Base-by-base conservation (phyloP, 2,888 invertebrate genomes). In the Tineola bisselliella region DNA sequence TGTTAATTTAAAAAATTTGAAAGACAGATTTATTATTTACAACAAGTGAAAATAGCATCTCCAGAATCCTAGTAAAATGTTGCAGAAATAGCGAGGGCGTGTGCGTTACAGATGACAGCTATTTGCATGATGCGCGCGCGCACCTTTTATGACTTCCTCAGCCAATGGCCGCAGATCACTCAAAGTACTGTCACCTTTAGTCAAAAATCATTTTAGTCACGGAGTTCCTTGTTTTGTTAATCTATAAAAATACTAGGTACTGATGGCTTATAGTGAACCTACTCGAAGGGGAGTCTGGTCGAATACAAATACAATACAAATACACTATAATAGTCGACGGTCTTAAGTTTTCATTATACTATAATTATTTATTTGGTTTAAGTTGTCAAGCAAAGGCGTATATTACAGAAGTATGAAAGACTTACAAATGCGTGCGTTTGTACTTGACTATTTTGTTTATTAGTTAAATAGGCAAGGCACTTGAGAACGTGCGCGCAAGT, bases 61-160 rank as follows among this genome's bases (percentile, higher is more conserved):
- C 17, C 48, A 48, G 48, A 48, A 48, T 54, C 54, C 25, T 25
- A 54, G 59, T 43, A 59, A 60, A 44, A 17, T 8, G 48, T 33
- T 33, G 33, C 86, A 84, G 82, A 84, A 87, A 87, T 87, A 87
- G 86, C 79, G 81, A 81, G 80, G 86, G 86, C 86, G 86, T 79
- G 75, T 72, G 68, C 76, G 77, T 79, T 76, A 77, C 81, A 81
- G 76, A 79, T 76, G 84, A 84, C 83, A 81, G 82, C 83, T 79
- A 79, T 77, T 79, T 77, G 70, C 71, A 71, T 73, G 44, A 44
- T 17, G 61, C 54, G 33, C 58, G 44, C 57, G 31, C 15, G 48
- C 62, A 59, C 38, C 65, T 73, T 83, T 87, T 87, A 87, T 78
- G 81, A 87, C 86, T 87, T 87, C 86, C 86, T 81, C 84, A 81